phyloP scores from a whole-genome alignment of 2,113 vertebrate genomes.

The Recurvirostra avosetta region DNA sequence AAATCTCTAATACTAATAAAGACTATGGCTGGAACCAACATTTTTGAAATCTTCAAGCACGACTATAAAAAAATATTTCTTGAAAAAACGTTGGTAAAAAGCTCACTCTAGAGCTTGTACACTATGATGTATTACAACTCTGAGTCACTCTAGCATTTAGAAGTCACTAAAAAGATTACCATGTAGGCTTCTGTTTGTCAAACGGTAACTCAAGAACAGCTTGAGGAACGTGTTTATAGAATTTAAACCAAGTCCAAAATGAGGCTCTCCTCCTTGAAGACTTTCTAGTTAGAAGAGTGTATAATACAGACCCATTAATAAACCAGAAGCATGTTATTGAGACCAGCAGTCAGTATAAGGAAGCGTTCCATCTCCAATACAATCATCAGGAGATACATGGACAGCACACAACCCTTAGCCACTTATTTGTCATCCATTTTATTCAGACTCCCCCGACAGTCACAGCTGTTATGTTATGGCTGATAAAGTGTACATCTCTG shows the following conservation, averaged over 20 bases:
- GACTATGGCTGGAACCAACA: background rate
- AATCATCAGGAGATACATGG: background rate
- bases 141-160: background rate
- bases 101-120: background rate
- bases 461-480: background rate
- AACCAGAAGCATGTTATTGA: fast-evolving
- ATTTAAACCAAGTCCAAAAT: background rate
- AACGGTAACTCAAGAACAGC: background rate
- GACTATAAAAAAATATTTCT: background rate
- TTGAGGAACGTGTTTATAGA: background rate
- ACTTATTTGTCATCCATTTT: background rate
- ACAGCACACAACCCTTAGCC: background rate
- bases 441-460: background rate
- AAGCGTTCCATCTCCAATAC: fast-evolving
- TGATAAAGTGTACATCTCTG: background rate
- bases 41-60: background rate
- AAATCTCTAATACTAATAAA: background rate
- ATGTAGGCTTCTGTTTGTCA: background rate
- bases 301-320: background rate
- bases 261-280: background rate
- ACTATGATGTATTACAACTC: background rate
- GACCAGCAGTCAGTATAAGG: background rate
- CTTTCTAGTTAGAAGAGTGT: background rate
- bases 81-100: background rate
- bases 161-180: background rate